These are phyloP conservation scores for Capromys pilorides DNA, from an alignment of 2,797 vertebrate species.

Conservation along the genomic window DNA sequence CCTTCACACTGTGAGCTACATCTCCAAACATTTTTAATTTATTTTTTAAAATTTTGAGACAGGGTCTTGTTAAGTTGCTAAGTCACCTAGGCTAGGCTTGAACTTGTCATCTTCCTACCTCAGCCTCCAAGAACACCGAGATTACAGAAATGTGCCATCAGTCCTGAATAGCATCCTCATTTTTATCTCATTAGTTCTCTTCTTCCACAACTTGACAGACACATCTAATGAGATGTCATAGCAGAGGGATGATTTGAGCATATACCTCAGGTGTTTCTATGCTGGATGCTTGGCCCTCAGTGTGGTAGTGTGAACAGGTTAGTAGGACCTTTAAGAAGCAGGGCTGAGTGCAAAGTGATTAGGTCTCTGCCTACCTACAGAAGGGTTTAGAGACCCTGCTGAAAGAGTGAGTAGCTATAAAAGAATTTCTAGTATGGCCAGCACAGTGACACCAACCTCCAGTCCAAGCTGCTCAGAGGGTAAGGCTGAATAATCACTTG, in stretches of 20 bases:
- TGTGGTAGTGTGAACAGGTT: neutral
- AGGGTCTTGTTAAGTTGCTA: neutral
- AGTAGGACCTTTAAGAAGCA: neutral
- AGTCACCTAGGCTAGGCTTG: neutral
- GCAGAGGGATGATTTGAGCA: no score
- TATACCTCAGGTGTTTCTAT: neutral
- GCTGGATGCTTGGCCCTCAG: neutral
- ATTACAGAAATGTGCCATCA: neutral
- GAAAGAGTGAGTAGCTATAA: neutral
- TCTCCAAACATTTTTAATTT: neutral
- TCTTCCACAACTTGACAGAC: neutral
- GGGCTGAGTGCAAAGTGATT: neutral
- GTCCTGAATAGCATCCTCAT: neutral
- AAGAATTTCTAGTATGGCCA: neutral
- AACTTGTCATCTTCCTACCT: neutral
- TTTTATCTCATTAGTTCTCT: neutral
- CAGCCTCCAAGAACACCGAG: neutral
- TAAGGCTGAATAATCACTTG: neutral
- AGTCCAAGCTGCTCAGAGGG: neutral
- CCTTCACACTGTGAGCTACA: neutral
- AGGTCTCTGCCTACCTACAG: neutral
- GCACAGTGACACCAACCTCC: neutral
- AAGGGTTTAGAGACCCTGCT: neutral
- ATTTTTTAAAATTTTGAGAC: neutral
- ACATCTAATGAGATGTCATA: neutral